A percentile compares a stretch with the other conserved stretches of the same genome.
Evolutionary conservation across 2,888 invertebrate species (phyloP).

Genomic region (Pollenia labialis): DNA sequence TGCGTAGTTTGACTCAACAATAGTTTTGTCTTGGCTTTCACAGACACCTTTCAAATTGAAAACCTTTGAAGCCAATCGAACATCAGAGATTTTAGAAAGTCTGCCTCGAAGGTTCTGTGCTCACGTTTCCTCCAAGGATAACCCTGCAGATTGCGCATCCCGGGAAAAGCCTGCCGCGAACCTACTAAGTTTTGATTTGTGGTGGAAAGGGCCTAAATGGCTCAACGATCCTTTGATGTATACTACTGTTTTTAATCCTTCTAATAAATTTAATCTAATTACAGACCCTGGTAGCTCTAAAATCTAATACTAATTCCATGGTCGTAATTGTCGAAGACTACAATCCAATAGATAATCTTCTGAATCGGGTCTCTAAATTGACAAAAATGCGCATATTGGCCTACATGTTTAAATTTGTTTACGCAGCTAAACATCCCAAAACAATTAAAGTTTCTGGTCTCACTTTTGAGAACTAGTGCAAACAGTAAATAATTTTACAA

Average conservation of each 20-base stretch:
- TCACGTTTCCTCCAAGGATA: slow-evolving; percentile 41
- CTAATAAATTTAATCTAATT: slow-evolving; percentile 27
- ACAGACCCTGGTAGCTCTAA: slow-evolving; percentile 1
- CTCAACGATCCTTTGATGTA: slow-evolving; percentile 24
- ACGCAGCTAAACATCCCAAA: no score
- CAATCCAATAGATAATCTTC: neutral
- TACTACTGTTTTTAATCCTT: neutral
- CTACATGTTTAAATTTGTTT: neutral
- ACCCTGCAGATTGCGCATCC: slow-evolving; percentile 53
- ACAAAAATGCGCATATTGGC: neutral
- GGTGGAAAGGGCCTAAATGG: slow-evolving; percentile 45
- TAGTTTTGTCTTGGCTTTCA: slow-evolving; percentile 41
- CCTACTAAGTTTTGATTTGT: slow-evolving; percentile 3
- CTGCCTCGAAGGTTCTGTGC: slow-evolving; percentile 21
- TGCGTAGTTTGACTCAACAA: slow-evolving; percentile 57
- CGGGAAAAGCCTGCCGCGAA: slow-evolving; percentile 33
- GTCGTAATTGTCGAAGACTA: neutral
- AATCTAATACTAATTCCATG: neutral
- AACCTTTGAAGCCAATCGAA: slow-evolving; percentile 36
- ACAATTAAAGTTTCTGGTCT: no score
- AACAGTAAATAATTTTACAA: no score
- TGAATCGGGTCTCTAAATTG: neutral
- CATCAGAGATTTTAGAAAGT: slow-evolving; percentile 50
- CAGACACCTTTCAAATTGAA: slow-evolving; percentile 32
- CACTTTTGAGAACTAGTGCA: no score